Base-by-base conservation (phyloP, 92 coral and sea anemone species). In the Porites cylindrica region DNA sequence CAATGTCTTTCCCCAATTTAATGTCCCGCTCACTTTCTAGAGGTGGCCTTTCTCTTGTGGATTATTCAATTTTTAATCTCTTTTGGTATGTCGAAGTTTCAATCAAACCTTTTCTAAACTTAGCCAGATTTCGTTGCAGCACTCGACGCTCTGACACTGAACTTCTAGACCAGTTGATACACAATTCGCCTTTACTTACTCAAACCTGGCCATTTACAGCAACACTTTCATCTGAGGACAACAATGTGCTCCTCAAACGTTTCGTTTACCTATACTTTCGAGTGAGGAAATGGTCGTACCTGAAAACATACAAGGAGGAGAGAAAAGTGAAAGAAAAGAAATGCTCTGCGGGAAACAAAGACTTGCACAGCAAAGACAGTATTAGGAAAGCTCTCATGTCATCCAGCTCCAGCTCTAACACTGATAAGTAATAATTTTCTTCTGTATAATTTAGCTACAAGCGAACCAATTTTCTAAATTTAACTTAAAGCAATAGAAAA, bases 301-400 rank as follows among this genome's bases (percentile, higher is more conserved):
- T 88, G 4, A 88, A 88, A 20, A 75, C 50, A 2, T 88, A 82
- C 61, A 83, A 83, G n/a, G 78, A 83, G 43, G 71, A 83, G 13
- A 82, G 70, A 23, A 88, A 88, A 82, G 8, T 63, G 19, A 75
- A 66, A 21, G 20, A 67, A 62, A 14, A 14, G 4, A 75, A 75
- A 18, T 20, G 7, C 72, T 18, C 72, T 8, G 50, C 74, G 13
- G 26, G 3, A 17, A 8, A 20, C 1, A 23, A 8, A 58, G 73
- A 77, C 6, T 19, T 86, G 26, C 88, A 82, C 43, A 82, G 91
- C 6, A 88, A 88, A 66, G 91, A 88, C 76, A 88, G 91, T 70
- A 88, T 88, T 38, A 74, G 79, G 26, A 88, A 82, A 65, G 91
- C 91, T 8, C 82, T 81, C 65, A 21, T 87, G 75, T 47, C 76